These are phyloP conservation scores for Dasyurus viverrinus DNA, from an alignment of 2,113 vertebrate genomes.

Conservation along the genomic window DNA sequence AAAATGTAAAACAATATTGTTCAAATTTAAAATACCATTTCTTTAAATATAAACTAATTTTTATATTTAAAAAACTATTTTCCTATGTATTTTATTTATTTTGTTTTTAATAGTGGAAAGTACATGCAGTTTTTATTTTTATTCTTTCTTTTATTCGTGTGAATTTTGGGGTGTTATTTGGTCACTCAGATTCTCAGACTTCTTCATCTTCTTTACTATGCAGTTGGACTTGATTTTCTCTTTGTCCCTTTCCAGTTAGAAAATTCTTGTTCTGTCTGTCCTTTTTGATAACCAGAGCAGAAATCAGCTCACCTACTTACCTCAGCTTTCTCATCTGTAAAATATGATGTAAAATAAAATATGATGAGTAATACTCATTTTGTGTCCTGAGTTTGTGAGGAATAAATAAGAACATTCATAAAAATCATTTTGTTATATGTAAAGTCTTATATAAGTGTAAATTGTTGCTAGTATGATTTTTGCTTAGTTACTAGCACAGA, in stretches of 20 bases:
- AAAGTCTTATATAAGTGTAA: not conserved
- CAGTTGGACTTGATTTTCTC: not conserved
- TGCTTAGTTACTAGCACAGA: not conserved
- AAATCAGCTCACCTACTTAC: not conserved
- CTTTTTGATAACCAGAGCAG: not conserved
- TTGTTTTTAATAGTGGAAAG: not conserved
- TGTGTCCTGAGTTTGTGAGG: not conserved
- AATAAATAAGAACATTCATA: not conserved
- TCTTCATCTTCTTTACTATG: not conserved
- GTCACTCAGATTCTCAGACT: not conserved
- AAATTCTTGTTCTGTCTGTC: not conserved
- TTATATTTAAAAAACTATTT: not conserved
- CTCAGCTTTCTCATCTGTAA: not conserved
- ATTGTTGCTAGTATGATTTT: not conserved
- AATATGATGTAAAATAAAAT: not conserved
- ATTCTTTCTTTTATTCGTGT: not conserved
- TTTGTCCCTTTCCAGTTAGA: not conserved
- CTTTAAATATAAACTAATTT: not conserved
- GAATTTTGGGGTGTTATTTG: not conserved
- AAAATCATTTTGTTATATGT: not conserved
- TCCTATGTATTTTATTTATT: not conserved
- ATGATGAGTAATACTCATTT: not conserved
- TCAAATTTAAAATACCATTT: not conserved
- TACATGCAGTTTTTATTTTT: not conserved
- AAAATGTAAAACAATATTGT: not conserved